A percentile compares a stretch with the other conserved stretches of the same genome.
phyloP scores from a whole-genome alignment of 2,888 invertebrate species.

The Brenthis daphne region DNA sequence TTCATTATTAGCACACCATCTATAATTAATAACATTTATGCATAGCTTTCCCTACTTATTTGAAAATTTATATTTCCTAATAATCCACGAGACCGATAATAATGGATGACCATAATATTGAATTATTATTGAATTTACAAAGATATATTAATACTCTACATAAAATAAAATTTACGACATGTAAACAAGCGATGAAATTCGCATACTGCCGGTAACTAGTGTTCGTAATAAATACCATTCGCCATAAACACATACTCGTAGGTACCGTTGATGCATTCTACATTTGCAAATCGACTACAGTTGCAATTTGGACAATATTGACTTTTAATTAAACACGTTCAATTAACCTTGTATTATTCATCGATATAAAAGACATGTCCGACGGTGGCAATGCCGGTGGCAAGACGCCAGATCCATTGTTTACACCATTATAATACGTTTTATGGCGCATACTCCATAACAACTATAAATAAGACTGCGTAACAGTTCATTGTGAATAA shows the following conservation, averaged over 20 bases:
- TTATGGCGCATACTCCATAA: conserved; percentile 46
- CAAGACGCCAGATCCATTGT: conserved; percentile 62
- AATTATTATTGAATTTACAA: no score
- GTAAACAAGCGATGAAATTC: neutral
- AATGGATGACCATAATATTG: no score
- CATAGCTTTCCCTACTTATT: no score
- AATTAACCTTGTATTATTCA: conserved; percentile 33
- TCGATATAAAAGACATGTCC: conserved; percentile 28
- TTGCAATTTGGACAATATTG: conserved; percentile 8
- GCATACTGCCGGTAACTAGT: neutral
- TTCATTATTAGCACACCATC: neutral
- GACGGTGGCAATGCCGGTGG: conserved; percentile 53
- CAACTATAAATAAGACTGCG: conserved; percentile 55
- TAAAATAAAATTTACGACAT: neutral
- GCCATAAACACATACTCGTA: neutral
- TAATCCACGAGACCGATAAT: no score
- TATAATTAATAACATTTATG: neutral
- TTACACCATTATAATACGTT: conserved; percentile 52
- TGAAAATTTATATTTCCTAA: no score
- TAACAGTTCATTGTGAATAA: conserved; percentile 44
- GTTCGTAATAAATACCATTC: neutral
- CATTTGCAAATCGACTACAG: conserved; percentile 12
- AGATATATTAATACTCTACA: no score
- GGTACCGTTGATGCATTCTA: conserved; percentile 2
- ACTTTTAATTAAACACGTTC: conserved; percentile 26